phyloP scores from a whole-genome alignment of 1,140 invertebrate species.

The Drosophila seguyi region DNA sequence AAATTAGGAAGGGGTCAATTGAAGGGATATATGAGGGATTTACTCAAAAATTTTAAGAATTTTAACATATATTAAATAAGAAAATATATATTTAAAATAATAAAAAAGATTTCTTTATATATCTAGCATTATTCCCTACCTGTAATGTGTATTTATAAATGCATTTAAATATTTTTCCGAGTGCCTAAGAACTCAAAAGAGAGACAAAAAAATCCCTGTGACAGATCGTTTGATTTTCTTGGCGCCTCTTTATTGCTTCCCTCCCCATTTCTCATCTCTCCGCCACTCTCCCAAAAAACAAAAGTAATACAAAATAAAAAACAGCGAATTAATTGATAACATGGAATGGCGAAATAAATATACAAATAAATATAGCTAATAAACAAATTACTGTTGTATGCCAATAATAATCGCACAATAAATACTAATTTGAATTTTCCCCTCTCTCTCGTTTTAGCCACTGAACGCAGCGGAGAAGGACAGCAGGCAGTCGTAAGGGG shows the following conservation, averaged over 20 bases:
- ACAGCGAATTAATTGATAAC: constrained; percentile 53
- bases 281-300: neutral
- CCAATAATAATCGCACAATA: constrained; percentile 14
- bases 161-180: constrained; percentile 3
- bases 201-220: constrained; percentile 31
- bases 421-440: constrained; percentile 51
- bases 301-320: constrained; percentile 5
- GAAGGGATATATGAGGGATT: neutral
- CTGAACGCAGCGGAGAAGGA: constrained; percentile 61
- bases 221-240: constrained; percentile 71
- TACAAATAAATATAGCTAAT: constrained; percentile 18
- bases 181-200: constrained; percentile 7
- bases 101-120: neutral
- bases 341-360: constrained; percentile 39
- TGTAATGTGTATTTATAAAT: neutral
- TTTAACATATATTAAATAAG: neutral
- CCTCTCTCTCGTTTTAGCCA: constrained; percentile 64
- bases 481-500: constrained; percentile 75
- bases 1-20: neutral
- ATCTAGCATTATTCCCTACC: neutral
- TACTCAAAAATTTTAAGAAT: neutral
- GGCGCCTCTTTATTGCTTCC: constrained; percentile 58
- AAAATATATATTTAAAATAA: neutral
- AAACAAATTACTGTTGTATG: constrained; percentile 42
- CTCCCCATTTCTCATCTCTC: constrained; percentile 2